Conservation (phyloP, 2,888 invertebrate species). For the Orthonychiurus folsomi region DNA sequence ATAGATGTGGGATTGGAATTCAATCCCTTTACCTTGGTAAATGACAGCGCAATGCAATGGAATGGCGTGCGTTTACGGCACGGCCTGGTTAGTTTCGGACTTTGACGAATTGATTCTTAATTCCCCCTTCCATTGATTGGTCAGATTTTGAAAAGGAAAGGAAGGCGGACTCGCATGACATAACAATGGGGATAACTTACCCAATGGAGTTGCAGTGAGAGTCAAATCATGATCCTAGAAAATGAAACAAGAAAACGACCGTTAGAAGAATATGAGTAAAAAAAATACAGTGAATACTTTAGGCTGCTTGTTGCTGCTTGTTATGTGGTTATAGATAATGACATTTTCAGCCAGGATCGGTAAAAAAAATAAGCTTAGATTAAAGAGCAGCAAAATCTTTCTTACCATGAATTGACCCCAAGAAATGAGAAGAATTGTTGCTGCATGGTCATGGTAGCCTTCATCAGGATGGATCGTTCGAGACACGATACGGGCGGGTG, state of each 20-base stretch:
- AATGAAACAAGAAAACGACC: too few relatives aligned
- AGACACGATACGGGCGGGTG: conserved; percentile 73
- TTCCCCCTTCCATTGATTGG: not conserved
- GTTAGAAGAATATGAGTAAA: too few relatives aligned
- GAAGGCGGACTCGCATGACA: not conserved
- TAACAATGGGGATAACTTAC: conserved; percentile 45
- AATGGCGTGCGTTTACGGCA: too few relatives aligned
- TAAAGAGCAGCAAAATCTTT: not conserved
- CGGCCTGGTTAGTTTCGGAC: not conserved
- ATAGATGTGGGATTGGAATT: too few relatives aligned
- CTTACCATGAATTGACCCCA: conserved; percentile 86
- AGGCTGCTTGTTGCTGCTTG: not conserved
- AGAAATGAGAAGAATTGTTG: conserved; percentile 84
- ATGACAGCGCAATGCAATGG: too few relatives aligned
- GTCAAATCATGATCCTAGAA: conserved; percentile 92
- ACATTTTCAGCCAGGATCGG: not conserved
- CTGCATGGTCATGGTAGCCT: conserved; percentile 86
- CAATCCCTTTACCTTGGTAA: not conserved
- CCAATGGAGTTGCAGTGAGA: conserved; percentile 75
- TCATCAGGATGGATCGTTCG: conserved; percentile 87
- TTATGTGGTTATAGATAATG: not conserved
- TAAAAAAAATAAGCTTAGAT: too few relatives aligned
- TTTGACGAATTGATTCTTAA: not conserved
- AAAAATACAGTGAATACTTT: too few relatives aligned
- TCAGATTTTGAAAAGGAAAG: not conserved